phyloP scores from a whole-genome alignment of 2,113 vertebrate species.

The Peromyscus leucopus region DNA sequence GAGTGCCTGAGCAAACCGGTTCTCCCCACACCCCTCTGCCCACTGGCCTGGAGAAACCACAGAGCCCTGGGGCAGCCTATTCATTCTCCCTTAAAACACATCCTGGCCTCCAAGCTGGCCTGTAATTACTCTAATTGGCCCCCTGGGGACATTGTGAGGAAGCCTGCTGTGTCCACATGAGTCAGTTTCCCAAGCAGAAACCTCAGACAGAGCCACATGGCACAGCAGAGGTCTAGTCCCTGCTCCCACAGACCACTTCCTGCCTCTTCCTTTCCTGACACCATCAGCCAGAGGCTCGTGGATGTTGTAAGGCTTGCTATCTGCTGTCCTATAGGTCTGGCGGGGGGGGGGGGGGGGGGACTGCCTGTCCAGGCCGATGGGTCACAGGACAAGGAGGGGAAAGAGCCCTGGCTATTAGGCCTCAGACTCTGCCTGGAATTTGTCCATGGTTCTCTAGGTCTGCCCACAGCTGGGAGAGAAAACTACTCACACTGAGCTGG shows the following conservation, averaged over 20 bases:
- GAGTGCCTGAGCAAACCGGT: background rate
- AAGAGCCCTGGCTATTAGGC: background rate
- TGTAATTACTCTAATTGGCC: conserved; percentile 65
- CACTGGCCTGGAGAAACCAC: background rate
- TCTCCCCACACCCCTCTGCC: background rate
- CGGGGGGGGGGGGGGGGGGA: no score
- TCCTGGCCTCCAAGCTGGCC: background rate
- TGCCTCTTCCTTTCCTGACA: conserved; percentile 79
- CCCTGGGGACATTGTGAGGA: conserved; percentile 45
- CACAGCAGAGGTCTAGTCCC: background rate
- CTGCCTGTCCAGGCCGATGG: background rate
- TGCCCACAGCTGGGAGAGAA: background rate
- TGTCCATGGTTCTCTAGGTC: background rate
- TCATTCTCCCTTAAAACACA: background rate
- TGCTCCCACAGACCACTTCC: conserved; percentile 87
- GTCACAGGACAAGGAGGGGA: background rate
- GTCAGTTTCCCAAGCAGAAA: conserved; percentile 83
- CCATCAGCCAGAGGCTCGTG: background rate
- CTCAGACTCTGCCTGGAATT: background rate
- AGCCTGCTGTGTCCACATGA: conserved; percentile 69
- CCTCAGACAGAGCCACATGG: conserved; percentile 83
- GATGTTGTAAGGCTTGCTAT: background rate
- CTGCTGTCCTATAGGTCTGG: background rate
- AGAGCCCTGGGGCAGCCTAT: background rate
- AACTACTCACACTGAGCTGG: background rate